Conservation (phyloP, 2,113 vertebrate species). For the Sitta europaea region DNA sequence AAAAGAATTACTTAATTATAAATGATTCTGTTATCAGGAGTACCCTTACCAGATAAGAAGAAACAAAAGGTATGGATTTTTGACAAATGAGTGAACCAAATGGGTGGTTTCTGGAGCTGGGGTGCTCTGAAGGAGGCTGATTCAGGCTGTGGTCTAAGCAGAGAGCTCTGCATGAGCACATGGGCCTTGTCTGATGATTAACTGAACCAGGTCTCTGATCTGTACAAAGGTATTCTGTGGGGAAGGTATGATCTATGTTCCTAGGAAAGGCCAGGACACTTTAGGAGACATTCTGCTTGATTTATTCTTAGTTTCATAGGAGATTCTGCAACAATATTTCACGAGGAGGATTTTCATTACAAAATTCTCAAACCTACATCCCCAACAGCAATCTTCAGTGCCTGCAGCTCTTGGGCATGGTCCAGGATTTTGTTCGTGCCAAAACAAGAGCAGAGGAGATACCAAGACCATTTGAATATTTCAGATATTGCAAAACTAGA, state of each 20-base stretch:
- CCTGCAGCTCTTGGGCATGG: not conserved
- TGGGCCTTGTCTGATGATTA: not conserved
- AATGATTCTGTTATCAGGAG: not conserved
- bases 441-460: not conserved
- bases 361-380: constrained; percentile 8
- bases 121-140: not conserved
- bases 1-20: not conserved
- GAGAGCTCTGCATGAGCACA: not conserved
- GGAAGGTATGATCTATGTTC: constrained; percentile 10
- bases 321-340: constrained; percentile 12
- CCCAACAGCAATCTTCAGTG: not conserved
- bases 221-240: not conserved
- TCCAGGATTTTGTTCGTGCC: constrained; percentile 35
- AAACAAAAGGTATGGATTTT: not conserved
- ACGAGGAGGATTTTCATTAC: constrained; percentile 23
- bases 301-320: constrained; percentile 12
- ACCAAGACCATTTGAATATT: not conserved
- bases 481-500: not conserved
- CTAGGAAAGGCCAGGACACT: constrained; percentile 6
- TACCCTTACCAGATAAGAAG: not conserved
- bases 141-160: not conserved
- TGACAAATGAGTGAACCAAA: not conserved
- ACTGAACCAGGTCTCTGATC: not conserved
- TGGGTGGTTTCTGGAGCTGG: not conserved
- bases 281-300: not conserved